Evolutionary conservation across 92 coral and sea anemone species (phyloP).

Genomic region (Parazoanthus atlanticus): DNA sequence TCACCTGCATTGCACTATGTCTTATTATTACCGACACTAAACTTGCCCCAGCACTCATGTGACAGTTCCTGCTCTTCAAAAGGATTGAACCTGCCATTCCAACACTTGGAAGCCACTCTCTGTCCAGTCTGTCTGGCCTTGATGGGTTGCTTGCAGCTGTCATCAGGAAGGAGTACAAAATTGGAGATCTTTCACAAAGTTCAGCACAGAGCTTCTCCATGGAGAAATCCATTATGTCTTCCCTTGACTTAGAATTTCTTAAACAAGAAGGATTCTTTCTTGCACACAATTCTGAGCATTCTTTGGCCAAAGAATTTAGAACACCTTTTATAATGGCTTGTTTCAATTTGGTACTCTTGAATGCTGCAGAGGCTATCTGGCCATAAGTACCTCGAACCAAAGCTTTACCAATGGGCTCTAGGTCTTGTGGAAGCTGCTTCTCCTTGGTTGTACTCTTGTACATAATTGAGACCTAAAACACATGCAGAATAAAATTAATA

Average conservation of each 20-base stretch:
- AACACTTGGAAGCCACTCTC: slow-evolving; percentile 22
- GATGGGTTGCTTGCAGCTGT: background rate
- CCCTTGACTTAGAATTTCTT: slow-evolving; percentile 15
- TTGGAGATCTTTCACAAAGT: slow-evolving; percentile 22
- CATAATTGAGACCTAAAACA: background rate
- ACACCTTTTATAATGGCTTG: slow-evolving; percentile 2
- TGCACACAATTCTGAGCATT: slow-evolving; percentile 23
- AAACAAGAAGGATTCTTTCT: slow-evolving; percentile 30
- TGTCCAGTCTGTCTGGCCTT: background rate
- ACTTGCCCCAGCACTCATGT: slow-evolving; percentile 33
- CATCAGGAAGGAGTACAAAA: slow-evolving; percentile 33
- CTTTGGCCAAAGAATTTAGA: slow-evolving; percentile 6
- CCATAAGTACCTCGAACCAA: slow-evolving; percentile 18
- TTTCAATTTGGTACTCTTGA: slow-evolving; percentile 15
- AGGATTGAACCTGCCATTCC: slow-evolving; percentile 41
- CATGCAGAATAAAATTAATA: no score
- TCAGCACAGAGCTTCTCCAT: slow-evolving; percentile 27
- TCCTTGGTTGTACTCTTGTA: slow-evolving; percentile 22
- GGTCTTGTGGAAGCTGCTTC: slow-evolving; percentile 17
- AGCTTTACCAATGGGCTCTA: slow-evolving; percentile 33
- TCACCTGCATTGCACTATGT: slow-evolving; percentile 33
- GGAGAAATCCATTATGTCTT: background rate
- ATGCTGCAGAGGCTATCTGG: slow-evolving; percentile 41
- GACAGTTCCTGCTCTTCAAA: slow-evolving; percentile 26
- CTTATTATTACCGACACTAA: slow-evolving; percentile 24